phyloP scores from a whole-genome alignment of 2,888 invertebrate species.

The Strigamia maritima region DNA sequence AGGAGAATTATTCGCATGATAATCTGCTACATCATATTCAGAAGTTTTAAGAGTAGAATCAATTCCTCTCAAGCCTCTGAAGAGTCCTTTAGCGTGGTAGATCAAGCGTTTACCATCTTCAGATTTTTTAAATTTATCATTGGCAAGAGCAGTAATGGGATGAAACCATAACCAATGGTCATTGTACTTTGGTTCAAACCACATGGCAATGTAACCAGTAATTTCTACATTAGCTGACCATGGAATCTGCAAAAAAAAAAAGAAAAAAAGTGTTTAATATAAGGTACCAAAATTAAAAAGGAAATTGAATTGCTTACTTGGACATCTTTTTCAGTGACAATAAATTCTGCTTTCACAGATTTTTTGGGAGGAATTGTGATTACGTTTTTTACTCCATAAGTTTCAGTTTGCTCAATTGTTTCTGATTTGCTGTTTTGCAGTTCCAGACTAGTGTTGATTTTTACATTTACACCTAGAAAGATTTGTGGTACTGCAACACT shows the following conservation, averaged over 20 bases:
- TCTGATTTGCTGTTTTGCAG: background rate
- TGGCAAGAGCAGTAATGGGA: background rate
- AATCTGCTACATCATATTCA: constrained; percentile 5
- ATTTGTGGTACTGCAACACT: too few species aligned
- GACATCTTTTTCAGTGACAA: too few species aligned
- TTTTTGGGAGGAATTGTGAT: constrained; percentile 5
- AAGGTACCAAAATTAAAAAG: too few species aligned
- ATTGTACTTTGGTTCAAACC: constrained; percentile 20
- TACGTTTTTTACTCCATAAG: background rate
- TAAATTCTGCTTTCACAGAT: too few species aligned
- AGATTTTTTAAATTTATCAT: background rate
- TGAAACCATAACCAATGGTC: constrained; percentile 36
- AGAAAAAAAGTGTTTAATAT: too few species aligned
- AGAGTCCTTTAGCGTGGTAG: background rate
- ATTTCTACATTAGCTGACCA: constrained; percentile 29
- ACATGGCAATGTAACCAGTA: constrained; percentile 32
- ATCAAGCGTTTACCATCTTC: background rate
- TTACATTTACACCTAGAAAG: background rate
- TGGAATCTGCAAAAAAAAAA: background rate
- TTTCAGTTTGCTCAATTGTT: background rate
- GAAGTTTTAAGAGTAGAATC: background rate
- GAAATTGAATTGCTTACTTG: too few species aligned
- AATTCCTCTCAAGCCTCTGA: background rate
- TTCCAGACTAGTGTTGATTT: background rate
- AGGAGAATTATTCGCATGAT: too few species aligned